These are phyloP conservation scores for Drosophila siamana DNA, from an alignment of 2,888 invertebrate genomes.

Conservation along the genomic window DNA sequence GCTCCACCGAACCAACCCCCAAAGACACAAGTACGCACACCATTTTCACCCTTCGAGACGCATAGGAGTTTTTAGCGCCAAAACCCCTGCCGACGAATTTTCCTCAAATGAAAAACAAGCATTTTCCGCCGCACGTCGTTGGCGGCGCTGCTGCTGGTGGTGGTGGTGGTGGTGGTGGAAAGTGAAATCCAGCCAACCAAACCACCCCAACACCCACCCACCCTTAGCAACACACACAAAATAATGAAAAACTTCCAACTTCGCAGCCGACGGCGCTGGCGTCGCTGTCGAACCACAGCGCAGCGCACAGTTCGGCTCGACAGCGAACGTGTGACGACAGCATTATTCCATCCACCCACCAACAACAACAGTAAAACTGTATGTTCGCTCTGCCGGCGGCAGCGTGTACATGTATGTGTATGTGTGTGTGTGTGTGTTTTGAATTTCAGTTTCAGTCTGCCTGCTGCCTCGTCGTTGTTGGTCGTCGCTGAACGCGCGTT, in stretches of 20 bases:
- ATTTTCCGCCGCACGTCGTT: slow-evolving; percentile 46
- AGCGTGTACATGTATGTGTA: slow-evolving; percentile 38
- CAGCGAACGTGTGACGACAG: slow-evolving; percentile 26
- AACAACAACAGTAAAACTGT: slow-evolving; percentile 30
- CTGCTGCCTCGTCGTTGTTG: slow-evolving; percentile 42
- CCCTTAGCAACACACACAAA: slow-evolving; percentile 38
- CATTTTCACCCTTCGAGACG: slow-evolving; percentile 22
- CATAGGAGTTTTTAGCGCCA: slow-evolving; percentile 63
- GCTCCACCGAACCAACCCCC: slow-evolving; percentile 46
- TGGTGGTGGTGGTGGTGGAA: slow-evolving; percentile 69
- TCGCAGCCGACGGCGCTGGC: slow-evolving; percentile 33
- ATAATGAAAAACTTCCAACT: slow-evolving; percentile 39
- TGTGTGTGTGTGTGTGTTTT: slow-evolving; percentile 35
- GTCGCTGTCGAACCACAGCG: slow-evolving; percentile 27
- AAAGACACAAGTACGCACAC: not conserved
- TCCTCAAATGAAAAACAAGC: slow-evolving; percentile 77
- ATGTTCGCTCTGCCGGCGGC: slow-evolving; percentile 42
- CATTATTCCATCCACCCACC: slow-evolving; percentile 41
- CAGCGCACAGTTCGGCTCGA: slow-evolving; percentile 22
- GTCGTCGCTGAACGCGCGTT: not conserved
- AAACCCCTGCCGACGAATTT: slow-evolving; percentile 52
- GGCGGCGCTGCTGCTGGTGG: not conserved
- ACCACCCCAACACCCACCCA: slow-evolving; percentile 68
- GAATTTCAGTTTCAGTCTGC: slow-evolving; percentile 56
- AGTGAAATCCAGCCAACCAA: slow-evolving; percentile 78